These are phyloP conservation scores for Notodonta dromedarius DNA, from an alignment of 2,888 invertebrate genomes.

Conservation along the genomic window DNA sequence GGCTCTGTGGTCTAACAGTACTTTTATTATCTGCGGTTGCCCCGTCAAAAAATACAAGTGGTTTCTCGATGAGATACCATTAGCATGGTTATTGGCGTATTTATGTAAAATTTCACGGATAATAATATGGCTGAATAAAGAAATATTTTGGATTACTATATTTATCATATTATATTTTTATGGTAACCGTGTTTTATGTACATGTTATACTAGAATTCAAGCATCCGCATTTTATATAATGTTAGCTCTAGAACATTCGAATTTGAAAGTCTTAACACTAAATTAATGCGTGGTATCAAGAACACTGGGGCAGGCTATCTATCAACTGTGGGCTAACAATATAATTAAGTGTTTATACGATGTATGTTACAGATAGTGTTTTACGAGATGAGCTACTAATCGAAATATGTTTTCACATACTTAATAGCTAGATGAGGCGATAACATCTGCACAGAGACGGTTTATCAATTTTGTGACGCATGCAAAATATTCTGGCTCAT, in stretches of 20 bases:
- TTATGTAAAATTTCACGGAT: constrained; percentile 3
- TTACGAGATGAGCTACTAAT: background rate
- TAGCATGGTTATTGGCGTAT: constrained; percentile 2
- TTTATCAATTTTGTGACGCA: background rate
- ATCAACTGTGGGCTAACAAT: background rate
- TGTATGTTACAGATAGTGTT: background rate
- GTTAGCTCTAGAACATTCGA: background rate
- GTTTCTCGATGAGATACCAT: background rate
- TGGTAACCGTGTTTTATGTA: background rate
- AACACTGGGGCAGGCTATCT: background rate
- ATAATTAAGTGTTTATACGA: background rate
- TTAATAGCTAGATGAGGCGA: background rate
- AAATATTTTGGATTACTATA: background rate
- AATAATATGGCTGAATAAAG: background rate
- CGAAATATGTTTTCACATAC: background rate
- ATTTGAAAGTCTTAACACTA: background rate
- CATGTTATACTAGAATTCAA: background rate
- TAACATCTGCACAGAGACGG: background rate
- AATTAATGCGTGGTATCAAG: background rate
- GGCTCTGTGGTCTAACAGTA: constrained; percentile 30
- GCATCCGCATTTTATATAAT: background rate
- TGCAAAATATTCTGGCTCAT: background rate
- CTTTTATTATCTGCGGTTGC: constrained; percentile 21
- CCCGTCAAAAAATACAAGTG: constrained; percentile 15
- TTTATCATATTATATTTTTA: background rate